Evolutionary conservation across 2,113 vertebrate genomes (phyloP), one percentile per base, ranked within the genome.

Genomic region (Ictidomys tridecemlineatus): DNA sequence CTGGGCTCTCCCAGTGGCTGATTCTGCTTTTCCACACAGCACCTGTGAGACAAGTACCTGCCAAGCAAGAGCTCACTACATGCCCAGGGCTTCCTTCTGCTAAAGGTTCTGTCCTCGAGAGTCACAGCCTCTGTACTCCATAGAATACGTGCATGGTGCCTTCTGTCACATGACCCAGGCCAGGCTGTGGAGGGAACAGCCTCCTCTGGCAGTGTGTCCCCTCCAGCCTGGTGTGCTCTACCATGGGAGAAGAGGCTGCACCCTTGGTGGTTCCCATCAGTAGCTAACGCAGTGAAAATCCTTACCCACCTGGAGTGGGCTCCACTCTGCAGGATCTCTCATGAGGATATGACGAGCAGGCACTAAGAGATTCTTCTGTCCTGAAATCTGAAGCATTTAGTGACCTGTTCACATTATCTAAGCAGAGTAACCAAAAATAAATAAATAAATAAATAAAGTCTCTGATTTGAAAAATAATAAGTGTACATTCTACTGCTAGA

Each of bases 301-400:
- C 63, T 94, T 39, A 87, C 67, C 70, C 24, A 74, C 48, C 12
- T 51, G 22, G 45, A 61, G 7, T 2, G 34, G 24, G 34, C 26
- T 61, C 18, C 45, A 28, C 39, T 34, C 70, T 30, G 70, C 74
- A 22, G n/a, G 34, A 87, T 37, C 79, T 85, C 32, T 80, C 48
- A 17, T 39, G 39, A 80, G 42, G 22, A 16, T 24, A 3, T 39
- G 80, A 53, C 48, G 78, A 39, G 63, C 6, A n/a, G 65, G 70
- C 51, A 85, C 37, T 92, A 42, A 39, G 73, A 34, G 92, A 70
- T 42, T 17, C 30, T 73, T 89, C 61, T 78, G 34, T 74, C 2
- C 69, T 67, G 45, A 94, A 95, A 89, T 86, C 51, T 89, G 69
- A 92, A 95, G 83, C 16, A 65, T 76, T 82, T 83, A 83, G 82